Conservation (phyloP, 2,797 vertebrate genomes). For the Siniperca obscura region DNA sequence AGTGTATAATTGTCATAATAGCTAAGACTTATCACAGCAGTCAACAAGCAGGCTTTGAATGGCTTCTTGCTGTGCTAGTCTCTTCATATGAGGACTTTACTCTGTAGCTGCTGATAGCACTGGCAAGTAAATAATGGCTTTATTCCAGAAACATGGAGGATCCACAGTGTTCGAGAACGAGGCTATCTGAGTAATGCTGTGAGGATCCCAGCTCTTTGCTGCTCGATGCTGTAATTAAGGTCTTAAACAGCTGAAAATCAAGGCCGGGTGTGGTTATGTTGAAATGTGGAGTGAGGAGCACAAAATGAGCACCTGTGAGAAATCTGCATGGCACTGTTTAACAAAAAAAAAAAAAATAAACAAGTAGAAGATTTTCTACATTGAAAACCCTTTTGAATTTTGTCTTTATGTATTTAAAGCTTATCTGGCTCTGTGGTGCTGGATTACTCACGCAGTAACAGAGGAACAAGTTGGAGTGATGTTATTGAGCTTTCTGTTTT, state of each 20-base stretch:
- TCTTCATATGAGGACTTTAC: slow-evolving; percentile 41
- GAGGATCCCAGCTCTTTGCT: slow-evolving; percentile 40
- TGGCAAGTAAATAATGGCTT: slow-evolving; percentile 57
- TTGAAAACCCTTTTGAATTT: not conserved
- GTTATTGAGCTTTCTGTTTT: not conserved
- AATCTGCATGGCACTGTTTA: slow-evolving; percentile 38
- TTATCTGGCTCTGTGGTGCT: not conserved
- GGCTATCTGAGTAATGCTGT: slow-evolving; percentile 18
- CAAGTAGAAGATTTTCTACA: slow-evolving; percentile 5
- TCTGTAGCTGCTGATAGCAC: slow-evolving; percentile 40
- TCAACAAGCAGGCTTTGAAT: slow-evolving; percentile 55
- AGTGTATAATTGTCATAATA: slow-evolving; percentile 60
- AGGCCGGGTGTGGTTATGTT: slow-evolving; percentile 64
- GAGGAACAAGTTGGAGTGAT: slow-evolving; percentile 15
- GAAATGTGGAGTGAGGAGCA: slow-evolving; percentile 47
- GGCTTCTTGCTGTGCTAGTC: slow-evolving; percentile 51
- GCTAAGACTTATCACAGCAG: slow-evolving; percentile 58
- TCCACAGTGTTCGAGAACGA: slow-evolving; percentile 34
- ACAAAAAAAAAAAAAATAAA: slow-evolving; percentile 43
- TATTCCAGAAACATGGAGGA: slow-evolving; percentile 56
- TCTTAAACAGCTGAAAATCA: slow-evolving; percentile 66
- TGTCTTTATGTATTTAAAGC: not conserved
- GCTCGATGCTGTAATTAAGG: slow-evolving; percentile 68
- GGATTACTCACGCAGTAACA: not conserved
- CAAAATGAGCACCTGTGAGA: slow-evolving; percentile 66